Evolutionary conservation across 1,140 invertebrate species (phyloP).

Genomic region (Bombus ignitus): DNA sequence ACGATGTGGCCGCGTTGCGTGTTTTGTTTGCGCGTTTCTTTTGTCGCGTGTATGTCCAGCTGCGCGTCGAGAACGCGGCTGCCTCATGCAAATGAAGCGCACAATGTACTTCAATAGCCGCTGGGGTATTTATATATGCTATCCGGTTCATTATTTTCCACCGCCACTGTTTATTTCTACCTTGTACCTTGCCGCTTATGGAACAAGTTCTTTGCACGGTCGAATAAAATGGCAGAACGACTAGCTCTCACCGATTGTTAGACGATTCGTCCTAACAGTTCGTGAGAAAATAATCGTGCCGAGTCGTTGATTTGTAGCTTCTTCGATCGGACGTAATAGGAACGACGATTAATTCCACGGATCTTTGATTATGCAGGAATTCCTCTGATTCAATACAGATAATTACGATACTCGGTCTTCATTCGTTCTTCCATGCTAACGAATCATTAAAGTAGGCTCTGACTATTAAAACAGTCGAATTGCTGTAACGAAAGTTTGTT

Average conservation of each 20-base stretch:
- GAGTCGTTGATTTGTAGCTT: background rate
- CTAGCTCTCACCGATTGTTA: constrained; percentile 33
- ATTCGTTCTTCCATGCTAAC: background rate
- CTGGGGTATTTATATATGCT: constrained; percentile 66
- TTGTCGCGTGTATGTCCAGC: constrained; percentile 73
- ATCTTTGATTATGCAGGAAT: constrained; percentile 18
- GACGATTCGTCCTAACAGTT: constrained; percentile 17
- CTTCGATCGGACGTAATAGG: background rate
- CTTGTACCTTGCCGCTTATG: constrained; percentile 21
- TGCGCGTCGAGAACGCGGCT: constrained; percentile 64
- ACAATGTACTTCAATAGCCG: constrained; percentile 66
- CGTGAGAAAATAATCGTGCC: background rate
- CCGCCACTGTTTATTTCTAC: constrained; percentile 61
- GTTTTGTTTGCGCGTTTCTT: constrained; percentile 73
- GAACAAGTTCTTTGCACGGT: constrained; percentile 28
- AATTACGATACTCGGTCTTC: background rate
- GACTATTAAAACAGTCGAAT: background rate
- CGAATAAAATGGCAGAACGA: constrained; percentile 3
- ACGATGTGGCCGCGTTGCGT: constrained; percentile 54
- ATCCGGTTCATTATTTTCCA: constrained; percentile 68
- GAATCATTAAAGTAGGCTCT: background rate
- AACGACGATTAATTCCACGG: background rate
- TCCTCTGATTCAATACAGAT: background rate
- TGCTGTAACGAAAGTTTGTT: background rate
- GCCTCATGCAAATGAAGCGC: constrained; percentile 68